These are phyloP conservation scores for Drepana arcuata DNA, from an alignment of 1,140 invertebrate species.

Conservation along the genomic window DNA sequence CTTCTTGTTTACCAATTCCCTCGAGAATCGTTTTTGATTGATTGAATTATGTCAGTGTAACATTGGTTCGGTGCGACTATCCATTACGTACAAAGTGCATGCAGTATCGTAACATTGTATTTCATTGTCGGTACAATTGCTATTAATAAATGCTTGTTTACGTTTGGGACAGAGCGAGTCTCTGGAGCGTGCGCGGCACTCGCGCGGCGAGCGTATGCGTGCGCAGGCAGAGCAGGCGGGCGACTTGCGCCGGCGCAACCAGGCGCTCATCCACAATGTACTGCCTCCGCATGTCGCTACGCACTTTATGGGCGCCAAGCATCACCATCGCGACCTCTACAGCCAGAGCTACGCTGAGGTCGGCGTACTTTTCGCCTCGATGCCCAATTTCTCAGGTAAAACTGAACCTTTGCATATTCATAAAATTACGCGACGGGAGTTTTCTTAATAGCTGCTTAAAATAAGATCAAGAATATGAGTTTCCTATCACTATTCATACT, in stretches of 20 bases:
- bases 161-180: conserved; percentile 47
- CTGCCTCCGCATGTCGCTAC: conserved; percentile 91
- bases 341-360: conserved; percentile 94
- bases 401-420: neutral
- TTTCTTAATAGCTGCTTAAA: too few relatives aligned
- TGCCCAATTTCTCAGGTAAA: conserved; percentile 92
- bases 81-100: too few relatives aligned
- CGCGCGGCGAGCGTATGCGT: conserved; percentile 64
- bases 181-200: conserved; percentile 52
- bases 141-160: conserved; percentile 15
- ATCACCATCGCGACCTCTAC: conserved; percentile 92
- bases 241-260: conserved; percentile 90
- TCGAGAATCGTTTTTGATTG: too few relatives aligned
- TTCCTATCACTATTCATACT: too few relatives aligned
- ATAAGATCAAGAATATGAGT: too few relatives aligned
- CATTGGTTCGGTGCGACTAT: too few relatives aligned
- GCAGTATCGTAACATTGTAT: neutral
- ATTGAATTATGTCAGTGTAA: too few relatives aligned
- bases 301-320: conserved; percentile 87
- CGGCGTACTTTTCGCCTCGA: conserved; percentile 93
- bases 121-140: neutral
- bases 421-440: too few relatives aligned
- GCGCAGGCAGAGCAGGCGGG: conserved; percentile 88
- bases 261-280: conserved; percentile 90
- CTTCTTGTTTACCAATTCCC: too few relatives aligned